phyloP scores from a whole-genome alignment of 2,113 vertebrate species.

The Grus americana region DNA sequence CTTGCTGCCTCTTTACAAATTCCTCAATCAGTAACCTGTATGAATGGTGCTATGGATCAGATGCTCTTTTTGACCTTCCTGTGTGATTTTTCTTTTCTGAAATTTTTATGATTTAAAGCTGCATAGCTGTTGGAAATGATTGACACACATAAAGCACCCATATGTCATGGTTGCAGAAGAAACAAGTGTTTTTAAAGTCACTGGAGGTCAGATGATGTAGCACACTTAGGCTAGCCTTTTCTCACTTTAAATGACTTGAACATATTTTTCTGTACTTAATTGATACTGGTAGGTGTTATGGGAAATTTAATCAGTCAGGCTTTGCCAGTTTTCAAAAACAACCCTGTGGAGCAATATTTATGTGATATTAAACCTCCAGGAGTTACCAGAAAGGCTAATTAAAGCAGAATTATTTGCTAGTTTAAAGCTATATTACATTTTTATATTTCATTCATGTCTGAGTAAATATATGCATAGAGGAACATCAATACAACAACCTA shows the following conservation, averaged over 20 bases:
- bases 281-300: neutral
- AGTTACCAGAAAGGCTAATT: slow-evolving; percentile 30
- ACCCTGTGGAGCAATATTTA: slow-evolving; percentile 11
- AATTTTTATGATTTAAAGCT: neutral
- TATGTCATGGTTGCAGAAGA: neutral
- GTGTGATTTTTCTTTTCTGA: neutral
- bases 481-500: neutral
- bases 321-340: slow-evolving; percentile 12
- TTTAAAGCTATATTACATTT: neutral
- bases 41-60: neutral
- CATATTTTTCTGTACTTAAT: slow-evolving; percentile 17
- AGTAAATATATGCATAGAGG: neutral
- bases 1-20: neutral
- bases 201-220: neutral
- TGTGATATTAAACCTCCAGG: slow-evolving; percentile 3
- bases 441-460: neutral
- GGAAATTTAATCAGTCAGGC: neutral
- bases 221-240: neutral
- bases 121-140: neutral
- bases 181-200: neutral
- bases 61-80: neutral
- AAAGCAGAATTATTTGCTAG: neutral
- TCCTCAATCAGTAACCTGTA: neutral
- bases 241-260: neutral
- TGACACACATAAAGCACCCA: neutral